Evolutionary conservation across 2,888 invertebrate species (phyloP), one percentile per base, ranked within the genome.

Genomic region (Baronia brevicornis): DNA sequence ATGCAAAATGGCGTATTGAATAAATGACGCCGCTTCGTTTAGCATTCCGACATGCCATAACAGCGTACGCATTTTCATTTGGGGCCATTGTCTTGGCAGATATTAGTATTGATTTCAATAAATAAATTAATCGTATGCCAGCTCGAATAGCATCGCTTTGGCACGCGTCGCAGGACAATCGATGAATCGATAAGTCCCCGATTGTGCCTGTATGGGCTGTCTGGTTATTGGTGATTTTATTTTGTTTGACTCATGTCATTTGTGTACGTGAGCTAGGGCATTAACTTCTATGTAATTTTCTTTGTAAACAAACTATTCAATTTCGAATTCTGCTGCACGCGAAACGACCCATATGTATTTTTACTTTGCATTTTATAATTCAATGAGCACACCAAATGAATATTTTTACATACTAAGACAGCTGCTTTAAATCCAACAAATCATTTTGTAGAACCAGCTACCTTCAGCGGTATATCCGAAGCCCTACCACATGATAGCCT

Each of bases 81-180:
- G 70, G 72, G 68, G 67, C 80, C 72, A 80, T 84, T 84, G 84
- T 84, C 64, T 77, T 70, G 62, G 64, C 64, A 74, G 82, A 79
- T 82, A 82, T 82, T 78, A 82, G 82, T 82, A 79, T 75, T 78
- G 79, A 84, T 84, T 84, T 82, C 73, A 82, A 82, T 84, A 82
- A 79, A 82, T 84, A 82, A 80, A 84, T 82, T 82, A 84, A 79
- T 74, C 64, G 78, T 70, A 74, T 77, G 66, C 66, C 59, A 60
- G 64, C 73, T 57, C 61, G 59, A 70, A 82, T 78, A 82, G 82
- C 66, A 70, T 67, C 51, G 64, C 66, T 74, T 82, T 82, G 82
- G 80, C 82, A 82, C 80, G 82, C 77, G 82, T 60, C 73, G 52
- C 42, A 43, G 61, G 60, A 78, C 80, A 64, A 55, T 53, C 61